phyloP scores from a whole-genome alignment of 2,113 vertebrate genomes.

The Phyllostomus hastatus region DNA sequence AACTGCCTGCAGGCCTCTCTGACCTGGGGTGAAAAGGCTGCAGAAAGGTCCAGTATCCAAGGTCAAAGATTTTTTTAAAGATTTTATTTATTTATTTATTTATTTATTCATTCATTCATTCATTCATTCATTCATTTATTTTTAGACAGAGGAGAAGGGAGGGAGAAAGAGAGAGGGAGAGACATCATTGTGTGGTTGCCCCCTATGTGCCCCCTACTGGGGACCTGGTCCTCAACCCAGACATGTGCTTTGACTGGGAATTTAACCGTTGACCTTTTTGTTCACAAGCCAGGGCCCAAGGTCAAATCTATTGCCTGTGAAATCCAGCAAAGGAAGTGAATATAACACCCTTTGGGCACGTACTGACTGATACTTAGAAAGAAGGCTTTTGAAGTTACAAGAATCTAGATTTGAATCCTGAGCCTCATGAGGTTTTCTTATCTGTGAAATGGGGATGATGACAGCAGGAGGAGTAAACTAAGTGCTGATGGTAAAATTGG shows the following conservation, averaged over 20 bases:
- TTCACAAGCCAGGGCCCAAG: neutral
- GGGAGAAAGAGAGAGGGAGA: no score
- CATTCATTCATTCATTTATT: no score
- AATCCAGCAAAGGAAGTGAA: neutral
- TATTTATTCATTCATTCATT: no score
- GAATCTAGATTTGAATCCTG: neutral
- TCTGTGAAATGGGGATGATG: neutral
- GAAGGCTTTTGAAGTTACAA: neutral
- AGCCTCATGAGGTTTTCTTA: neutral
- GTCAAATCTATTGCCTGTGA: neutral
- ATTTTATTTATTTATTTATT: no score
- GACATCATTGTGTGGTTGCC: no score
- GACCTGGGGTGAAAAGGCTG: neutral
- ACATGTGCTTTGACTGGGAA: no score
- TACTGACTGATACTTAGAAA: neutral
- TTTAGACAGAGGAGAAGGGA: no score
- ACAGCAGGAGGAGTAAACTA: neutral
- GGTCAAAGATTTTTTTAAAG: no score
- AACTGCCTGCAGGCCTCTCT: neutral
- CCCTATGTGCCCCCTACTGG: no score
- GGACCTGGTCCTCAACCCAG: no score
- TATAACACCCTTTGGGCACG: neutral
- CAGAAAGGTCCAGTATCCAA: neutral
- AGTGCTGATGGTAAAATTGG: neutral
- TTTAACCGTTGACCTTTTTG: no score